phyloP scores from a whole-genome alignment of 1,140 invertebrate genomes.

The Zaprionus capensis region DNA sequence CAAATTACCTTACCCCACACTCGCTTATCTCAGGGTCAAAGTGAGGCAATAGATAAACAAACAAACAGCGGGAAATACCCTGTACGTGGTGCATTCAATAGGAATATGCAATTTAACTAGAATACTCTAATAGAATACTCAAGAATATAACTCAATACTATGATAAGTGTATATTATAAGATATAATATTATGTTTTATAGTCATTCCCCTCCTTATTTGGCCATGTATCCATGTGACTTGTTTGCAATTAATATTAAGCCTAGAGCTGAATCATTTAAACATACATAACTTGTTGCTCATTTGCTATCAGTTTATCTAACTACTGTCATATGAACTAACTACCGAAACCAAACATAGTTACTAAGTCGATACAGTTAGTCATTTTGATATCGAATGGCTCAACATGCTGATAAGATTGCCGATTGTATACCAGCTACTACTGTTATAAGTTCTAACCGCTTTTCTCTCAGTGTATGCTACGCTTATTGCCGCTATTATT shows the following conservation, averaged over 20 bases:
- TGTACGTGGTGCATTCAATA: background rate
- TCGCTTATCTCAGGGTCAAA: constrained; percentile 1
- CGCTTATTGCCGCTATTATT: constrained; percentile 39
- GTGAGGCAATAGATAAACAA: constrained; percentile 3
- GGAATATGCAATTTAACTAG: background rate
- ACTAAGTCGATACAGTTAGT: background rate
- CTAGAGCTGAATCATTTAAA: background rate
- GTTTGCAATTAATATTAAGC: background rate
- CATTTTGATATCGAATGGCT: constrained; percentile 2
- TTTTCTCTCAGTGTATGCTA: constrained; percentile 39
- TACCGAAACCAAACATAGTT: background rate
- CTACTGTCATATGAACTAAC: background rate
- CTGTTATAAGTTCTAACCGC: no score
- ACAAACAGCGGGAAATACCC: background rate
- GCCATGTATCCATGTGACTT: background rate
- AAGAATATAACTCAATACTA: background rate
- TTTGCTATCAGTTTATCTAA: background rate
- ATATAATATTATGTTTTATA: no score
- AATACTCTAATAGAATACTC: no score
- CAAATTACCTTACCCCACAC: constrained; percentile 1
- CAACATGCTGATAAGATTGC: background rate
- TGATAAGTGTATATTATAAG: no score
- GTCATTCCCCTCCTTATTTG: no score
- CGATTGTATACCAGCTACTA: background rate
- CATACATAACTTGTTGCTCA: background rate